phyloP scores from a whole-genome alignment of 1,140 invertebrate genomes.

The Orius laevigatus region DNA sequence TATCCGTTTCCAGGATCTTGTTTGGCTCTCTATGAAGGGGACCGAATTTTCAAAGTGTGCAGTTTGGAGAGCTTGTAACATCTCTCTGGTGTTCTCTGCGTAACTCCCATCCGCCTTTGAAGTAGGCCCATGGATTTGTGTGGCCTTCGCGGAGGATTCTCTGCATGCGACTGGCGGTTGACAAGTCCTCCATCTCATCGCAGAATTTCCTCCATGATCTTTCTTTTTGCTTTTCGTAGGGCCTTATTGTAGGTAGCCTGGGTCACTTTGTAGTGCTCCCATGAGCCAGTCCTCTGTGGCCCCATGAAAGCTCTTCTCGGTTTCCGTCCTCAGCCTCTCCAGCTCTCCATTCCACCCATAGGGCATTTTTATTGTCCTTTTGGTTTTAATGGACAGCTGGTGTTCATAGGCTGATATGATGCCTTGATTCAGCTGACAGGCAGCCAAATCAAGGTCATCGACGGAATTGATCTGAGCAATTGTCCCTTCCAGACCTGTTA shows the following conservation, averaged over 20 bases:
- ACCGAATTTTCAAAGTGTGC: neutral
- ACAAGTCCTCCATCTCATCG: neutral
- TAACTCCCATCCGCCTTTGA: neutral
- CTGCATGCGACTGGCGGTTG: neutral
- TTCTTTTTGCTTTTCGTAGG: neutral
- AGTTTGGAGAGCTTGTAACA: neutral
- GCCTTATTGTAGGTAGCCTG: neutral
- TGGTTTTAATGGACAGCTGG: neutral
- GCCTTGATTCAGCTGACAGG: neutral
- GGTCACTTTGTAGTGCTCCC: neutral
- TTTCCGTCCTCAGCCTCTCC: neutral
- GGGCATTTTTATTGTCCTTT: neutral
- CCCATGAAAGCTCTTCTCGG: neutral
- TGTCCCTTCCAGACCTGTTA: neutral
- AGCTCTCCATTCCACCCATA: slow-evolving; percentile 1
- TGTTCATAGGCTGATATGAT: neutral
- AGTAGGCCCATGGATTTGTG: neutral
- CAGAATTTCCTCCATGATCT: slow-evolving; percentile 3
- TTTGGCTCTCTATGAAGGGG: neutral
- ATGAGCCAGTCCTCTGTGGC: neutral
- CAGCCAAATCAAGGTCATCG: neutral
- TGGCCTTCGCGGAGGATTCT: neutral
- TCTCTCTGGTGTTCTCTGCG: neutral
- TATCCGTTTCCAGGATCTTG: neutral
- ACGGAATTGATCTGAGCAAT: no score